Base-by-base conservation (phyloP, 1,140 invertebrate genomes). In the Heliconius melpomene region DNA sequence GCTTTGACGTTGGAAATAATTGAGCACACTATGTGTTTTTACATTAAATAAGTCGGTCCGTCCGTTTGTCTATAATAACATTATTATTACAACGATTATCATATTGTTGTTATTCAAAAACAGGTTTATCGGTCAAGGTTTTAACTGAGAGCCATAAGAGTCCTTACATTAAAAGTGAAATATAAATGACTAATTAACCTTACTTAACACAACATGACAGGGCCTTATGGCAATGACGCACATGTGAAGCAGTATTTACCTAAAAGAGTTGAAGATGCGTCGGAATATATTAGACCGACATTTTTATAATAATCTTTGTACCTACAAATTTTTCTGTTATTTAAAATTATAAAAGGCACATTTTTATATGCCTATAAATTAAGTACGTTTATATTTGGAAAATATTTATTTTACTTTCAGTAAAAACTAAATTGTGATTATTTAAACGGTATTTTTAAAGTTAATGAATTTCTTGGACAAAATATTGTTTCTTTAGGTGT, bases 161-260 rank as follows among this genome's bases (percentile, higher is more conserved):
- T 66, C 9, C 13, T 26, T 29, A 29, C 60, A 66, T 66, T 29
- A 66, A 66, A 66, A 26, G 60, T 66, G 26, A 29, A 66, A 66
- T 66, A 66, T 66, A 66, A 66, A 29, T 66, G 60, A 60, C 26
- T 66, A 66, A 66, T 66, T 66, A 66, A 66, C 60, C 60, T 29
- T 66, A 66, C 60, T 66, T 66, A 29, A 66, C 3, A 66, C 23
- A 29, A 66, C 60, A 66, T 66, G 60, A 66, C 60, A 29, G 60
- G 60, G 26, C 13, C 26, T 13, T 3, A 66, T 11, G n/a, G 57
- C 57, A 29, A 66, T 66, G 57, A 26, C 54, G 54, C 54, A 57
- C n/a, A 57, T 29, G 29, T 29, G n/a, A 60, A 60, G 57, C 9
- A 66, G 26, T 66, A 29, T 29, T 52, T 66, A 66, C 60, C 60